Base-by-base conservation (phyloP, 2,888 invertebrate genomes). In the Drosophila peninsularis region DNA sequence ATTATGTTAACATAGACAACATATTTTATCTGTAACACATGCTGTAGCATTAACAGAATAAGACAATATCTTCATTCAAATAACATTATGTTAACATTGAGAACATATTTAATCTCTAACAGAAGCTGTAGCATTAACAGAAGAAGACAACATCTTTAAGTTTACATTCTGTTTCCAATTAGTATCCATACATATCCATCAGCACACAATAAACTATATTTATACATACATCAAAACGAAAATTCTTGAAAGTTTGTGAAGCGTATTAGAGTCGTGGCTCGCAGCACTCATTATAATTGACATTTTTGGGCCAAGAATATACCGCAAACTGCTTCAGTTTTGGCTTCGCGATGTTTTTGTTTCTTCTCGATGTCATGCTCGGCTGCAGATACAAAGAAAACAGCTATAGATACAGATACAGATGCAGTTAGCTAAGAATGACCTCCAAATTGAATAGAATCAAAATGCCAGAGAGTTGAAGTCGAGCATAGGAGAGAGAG, bases 241-340 rank as follows among this genome's bases (percentile, higher is more conserved):
- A 47, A 65, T 62, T 37, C 24, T 37, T n/a, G 5, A 45, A 24
- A 58, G n/a, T 32, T 58, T 47, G 45, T 49, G 49, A 63, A 42
- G 62, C 62, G 42, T 61, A 21, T 63, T 41, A 14, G 27, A 61
- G 49, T 27, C 19, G 62, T 42, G 42, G 63, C 64, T 37, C 62
- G 49, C 58, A 64, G 36, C 61, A 55, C 65, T 60, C 68, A 66
- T 75, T 69, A 80, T 89, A 88, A 82, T 80, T 85, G 90, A 85
- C 85, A 85, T 88, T 85, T 89, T 85, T 75, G 86, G 85, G 85
- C 88, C 85, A 89, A 82, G 88, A 75, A 79, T 78, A 71, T 73
- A 87, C 88, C 89, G 84, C 89, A 83, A 83, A 89, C 67, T 69
- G 83, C 78, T 87, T 88, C 60, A 78, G 86, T 88, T 79, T 74